Percentiles rank a stretch among this genome's conserved stretches.
Evolutionary conservation across 1,140 invertebrate genomes (phyloP).

Genomic region (Cydia amplana): DNA sequence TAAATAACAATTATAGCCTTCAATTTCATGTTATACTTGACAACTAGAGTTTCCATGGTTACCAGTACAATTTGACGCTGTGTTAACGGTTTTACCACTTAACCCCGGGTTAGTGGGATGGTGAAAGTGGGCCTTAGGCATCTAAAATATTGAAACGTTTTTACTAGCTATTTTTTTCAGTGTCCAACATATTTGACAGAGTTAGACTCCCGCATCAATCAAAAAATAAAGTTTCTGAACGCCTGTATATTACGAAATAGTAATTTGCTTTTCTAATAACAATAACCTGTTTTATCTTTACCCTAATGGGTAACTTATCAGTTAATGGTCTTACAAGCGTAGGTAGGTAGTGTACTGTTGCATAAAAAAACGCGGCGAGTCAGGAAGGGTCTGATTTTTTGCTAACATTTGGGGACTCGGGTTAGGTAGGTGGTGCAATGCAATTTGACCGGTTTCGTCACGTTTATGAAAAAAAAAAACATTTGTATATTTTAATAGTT

Average conservation of each 20-base stretch:
- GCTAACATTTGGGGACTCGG: background rate
- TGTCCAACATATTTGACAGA: background rate
- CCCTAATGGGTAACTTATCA: conserved; percentile 11
- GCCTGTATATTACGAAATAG: conserved; percentile 14
- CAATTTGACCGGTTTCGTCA: conserved; percentile 10
- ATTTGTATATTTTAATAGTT: background rate
- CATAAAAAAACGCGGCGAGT: background rate
- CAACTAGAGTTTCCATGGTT: no score
- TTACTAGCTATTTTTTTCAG: no score
- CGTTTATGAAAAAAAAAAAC: background rate
- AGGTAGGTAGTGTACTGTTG: conserved; percentile 7
- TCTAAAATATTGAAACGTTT: no score
- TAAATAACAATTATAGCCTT: no score
- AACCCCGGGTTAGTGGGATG: no score
- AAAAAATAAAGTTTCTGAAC: background rate
- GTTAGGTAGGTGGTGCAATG: conserved; percentile 2
- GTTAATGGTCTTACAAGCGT: conserved; percentile 16
- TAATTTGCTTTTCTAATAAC: conserved; percentile 5
- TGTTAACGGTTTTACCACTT: no score
- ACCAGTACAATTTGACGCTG: no score
- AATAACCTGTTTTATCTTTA: conserved; percentile 12
- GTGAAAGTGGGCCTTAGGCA: no score
- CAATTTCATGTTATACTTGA: no score
- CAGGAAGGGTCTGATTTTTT: conserved; percentile 9
- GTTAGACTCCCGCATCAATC: background rate